These are phyloP conservation scores for Urocolius indicus DNA, from an alignment of 2,113 vertebrate species.

Conservation along the genomic window DNA sequence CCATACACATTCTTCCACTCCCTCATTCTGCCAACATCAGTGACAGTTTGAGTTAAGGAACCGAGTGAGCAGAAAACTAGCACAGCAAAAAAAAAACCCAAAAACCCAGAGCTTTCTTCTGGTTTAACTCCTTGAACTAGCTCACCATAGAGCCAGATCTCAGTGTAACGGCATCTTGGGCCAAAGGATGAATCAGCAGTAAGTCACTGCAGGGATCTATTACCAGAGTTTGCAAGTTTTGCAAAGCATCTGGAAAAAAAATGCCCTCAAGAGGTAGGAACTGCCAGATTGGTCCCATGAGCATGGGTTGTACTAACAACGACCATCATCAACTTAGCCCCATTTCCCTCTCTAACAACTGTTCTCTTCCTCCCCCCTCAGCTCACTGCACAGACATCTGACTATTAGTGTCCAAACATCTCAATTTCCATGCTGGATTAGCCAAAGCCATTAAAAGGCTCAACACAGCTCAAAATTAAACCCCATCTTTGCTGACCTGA, in stretches of 20 bases:
- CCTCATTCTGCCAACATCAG: background rate
- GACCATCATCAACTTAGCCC: background rate
- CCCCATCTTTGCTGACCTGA: background rate
- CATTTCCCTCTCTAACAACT: background rate
- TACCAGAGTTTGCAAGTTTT: constrained; percentile 20
- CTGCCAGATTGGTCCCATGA: constrained; percentile 2
- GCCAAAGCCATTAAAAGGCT: background rate
- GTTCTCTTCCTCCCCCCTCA: background rate
- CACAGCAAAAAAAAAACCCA: background rate
- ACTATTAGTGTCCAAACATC: background rate
- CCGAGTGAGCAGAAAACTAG: background rate
- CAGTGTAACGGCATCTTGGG: background rate
- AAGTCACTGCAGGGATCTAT: constrained; percentile 7
- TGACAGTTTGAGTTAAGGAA: background rate
- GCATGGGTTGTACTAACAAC: background rate
- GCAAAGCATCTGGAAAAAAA: constrained; percentile 29
- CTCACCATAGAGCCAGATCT: background rate
- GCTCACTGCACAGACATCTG: background rate
- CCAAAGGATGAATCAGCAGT: constrained; percentile 35
- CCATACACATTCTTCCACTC: background rate
- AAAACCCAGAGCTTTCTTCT: background rate
- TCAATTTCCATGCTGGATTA: background rate
- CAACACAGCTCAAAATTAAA: background rate
- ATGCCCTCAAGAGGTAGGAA: background rate
- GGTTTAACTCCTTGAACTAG: constrained; percentile 3